A percentile compares a stretch with the other conserved stretches of the same genome.
These are phyloP conservation scores for Acholoe squamosa DNA, from an alignment of 2,888 invertebrate species.

Conservation along the genomic window DNA sequence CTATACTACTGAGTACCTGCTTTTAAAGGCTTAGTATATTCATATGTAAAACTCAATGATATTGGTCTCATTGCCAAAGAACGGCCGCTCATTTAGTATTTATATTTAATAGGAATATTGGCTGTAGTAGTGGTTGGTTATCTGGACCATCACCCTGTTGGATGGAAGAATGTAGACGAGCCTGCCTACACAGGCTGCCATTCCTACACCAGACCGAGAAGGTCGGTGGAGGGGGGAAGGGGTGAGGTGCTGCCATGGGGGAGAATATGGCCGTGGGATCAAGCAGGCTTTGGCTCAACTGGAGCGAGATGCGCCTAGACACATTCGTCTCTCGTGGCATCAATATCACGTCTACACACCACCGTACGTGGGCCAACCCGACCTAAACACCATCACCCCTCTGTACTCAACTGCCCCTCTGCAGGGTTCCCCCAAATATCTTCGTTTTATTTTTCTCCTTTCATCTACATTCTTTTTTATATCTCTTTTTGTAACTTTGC, in stretches of 20 bases:
- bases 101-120: too few species aligned
- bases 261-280: neutral
- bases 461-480: neutral
- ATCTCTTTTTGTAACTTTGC: neutral
- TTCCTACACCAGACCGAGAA: too few species aligned
- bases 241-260: neutral
- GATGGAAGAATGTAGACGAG: neutral
- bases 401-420: too few species aligned
- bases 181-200: too few species aligned
- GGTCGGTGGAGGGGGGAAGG: neutral
- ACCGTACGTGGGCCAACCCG: neutral
- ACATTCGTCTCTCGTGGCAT: conserved; percentile 8
- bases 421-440: too few species aligned
- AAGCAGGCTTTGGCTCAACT: neutral
- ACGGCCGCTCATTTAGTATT: too few species aligned
- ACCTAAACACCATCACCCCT: neutral
- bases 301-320: neutral
- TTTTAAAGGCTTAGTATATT: too few species aligned
- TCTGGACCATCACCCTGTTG: too few species aligned
- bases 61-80: too few species aligned
- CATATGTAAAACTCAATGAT: too few species aligned
- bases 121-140: too few species aligned
- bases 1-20: too few species aligned
- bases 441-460: neutral
- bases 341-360: neutral